Conservation (phyloP, 2,113 vertebrate species). For the Pholis gunnellus region DNA sequence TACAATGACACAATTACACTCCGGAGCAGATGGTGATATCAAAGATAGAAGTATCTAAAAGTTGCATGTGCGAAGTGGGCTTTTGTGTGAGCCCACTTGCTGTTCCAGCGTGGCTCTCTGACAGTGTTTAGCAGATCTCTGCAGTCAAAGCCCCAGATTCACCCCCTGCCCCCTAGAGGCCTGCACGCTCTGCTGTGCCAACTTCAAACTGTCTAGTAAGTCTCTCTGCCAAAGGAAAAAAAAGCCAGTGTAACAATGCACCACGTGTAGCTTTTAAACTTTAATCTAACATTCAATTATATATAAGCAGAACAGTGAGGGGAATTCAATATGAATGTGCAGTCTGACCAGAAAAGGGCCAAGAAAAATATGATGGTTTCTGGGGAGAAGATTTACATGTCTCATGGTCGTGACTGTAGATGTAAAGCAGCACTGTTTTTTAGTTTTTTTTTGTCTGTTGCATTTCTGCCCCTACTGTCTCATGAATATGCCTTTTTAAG, state of each 20-base stretch:
- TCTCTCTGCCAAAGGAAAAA: slow-evolving; percentile 9
- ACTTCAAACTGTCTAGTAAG: slow-evolving; percentile 10
- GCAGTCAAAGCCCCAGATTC: slow-evolving; percentile 22
- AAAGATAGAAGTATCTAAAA: background rate
- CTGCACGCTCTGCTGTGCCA: slow-evolving; percentile 5
- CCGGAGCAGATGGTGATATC: background rate
- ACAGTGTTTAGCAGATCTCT: slow-evolving; percentile 1
- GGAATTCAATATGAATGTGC: slow-evolving; percentile 18
- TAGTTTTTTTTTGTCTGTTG: background rate
- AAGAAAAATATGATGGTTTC: background rate
- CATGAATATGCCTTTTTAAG: background rate
- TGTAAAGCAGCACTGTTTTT: background rate
- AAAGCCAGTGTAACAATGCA: slow-evolving; percentile 38
- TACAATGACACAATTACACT: background rate
- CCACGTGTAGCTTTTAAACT: slow-evolving; percentile 62
- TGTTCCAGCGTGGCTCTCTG: background rate
- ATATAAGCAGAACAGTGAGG: slow-evolving; percentile 41
- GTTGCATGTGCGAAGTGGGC: background rate
- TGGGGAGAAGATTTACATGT: background rate
- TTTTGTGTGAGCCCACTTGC: background rate
- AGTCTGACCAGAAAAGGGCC: background rate
- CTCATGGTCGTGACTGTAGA: background rate
- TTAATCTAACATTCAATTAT: slow-evolving; percentile 59
- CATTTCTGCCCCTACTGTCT: background rate
- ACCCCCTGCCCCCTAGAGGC: slow-evolving; percentile 1